Evolutionary conservation across 2,797 vertebrate species (phyloP).

Genomic region (Sylvia borin): DNA sequence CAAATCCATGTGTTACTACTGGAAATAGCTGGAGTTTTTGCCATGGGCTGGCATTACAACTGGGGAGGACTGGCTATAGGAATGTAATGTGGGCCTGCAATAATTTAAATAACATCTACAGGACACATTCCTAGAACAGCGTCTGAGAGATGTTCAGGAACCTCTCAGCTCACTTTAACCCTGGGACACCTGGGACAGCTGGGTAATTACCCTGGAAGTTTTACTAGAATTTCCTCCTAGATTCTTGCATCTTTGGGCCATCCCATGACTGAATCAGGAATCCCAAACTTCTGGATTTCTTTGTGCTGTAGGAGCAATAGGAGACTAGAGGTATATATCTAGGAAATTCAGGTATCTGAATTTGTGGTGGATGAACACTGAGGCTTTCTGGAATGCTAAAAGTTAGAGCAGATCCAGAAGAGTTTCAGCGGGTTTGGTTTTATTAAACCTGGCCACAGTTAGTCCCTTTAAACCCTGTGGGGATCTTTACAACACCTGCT

Average conservation of each 20-base stretch:
- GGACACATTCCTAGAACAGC: neutral
- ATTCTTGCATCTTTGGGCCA: neutral
- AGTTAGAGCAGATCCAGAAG: neutral
- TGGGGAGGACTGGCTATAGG: neutral
- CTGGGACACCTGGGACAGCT: neutral
- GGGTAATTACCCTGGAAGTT: neutral
- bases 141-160: neutral
- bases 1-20: neutral
- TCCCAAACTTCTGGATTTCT: neutral
- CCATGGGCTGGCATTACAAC: rapidly evolving
- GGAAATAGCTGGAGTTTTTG: neutral
- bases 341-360: neutral
- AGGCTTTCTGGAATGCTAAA: neutral
- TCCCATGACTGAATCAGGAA: neutral
- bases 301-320: neutral
- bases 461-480: neutral
- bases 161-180: neutral
- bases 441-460: neutral
- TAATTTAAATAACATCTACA: neutral
- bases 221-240: neutral
- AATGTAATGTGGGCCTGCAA: neutral
- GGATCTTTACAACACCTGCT: neutral
- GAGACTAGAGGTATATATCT: neutral
- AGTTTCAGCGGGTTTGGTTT: neutral
- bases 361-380: neutral